A percentile compares a stretch with the other conserved stretches of the same genome.
Evolutionary conservation across 1,140 invertebrate species (phyloP).

Genomic region (Drosophila ogumai): DNA sequence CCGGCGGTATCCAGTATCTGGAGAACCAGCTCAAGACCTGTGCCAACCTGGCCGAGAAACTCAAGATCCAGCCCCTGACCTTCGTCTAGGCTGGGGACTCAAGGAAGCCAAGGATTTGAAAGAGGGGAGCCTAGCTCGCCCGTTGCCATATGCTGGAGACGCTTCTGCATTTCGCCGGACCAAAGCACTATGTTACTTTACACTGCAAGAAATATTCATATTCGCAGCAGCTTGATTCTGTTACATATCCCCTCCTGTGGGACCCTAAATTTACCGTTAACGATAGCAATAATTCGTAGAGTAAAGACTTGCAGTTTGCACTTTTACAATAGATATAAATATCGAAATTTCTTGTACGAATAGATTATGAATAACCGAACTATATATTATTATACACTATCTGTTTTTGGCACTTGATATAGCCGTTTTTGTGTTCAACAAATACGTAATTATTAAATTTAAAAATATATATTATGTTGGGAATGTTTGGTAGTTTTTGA

Average conservation of each 20-base stretch:
- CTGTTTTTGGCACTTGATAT: constrained; percentile 14
- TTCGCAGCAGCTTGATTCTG: constrained; percentile 38
- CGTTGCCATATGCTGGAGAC: constrained; percentile 32
- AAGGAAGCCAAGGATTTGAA: constrained; percentile 8
- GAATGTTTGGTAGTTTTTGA: background rate
- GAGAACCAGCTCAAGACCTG: constrained; percentile 89
- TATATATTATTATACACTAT: background rate
- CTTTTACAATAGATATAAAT: constrained; percentile 12
- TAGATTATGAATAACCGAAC: constrained; percentile 2
- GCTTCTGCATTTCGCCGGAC: constrained; percentile 67
- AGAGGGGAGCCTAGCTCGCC: constrained; percentile 22
- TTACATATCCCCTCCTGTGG: constrained; percentile 28
- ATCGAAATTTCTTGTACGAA: constrained; percentile 1
- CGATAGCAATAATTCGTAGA: constrained; percentile 3
- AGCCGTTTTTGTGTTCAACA: constrained; percentile 24
- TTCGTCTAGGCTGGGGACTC: constrained; percentile 49
- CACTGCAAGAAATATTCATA: constrained; percentile 27
- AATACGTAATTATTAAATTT: constrained; percentile 26
- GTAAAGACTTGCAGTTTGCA: constrained; percentile 37
- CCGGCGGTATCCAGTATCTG: constrained; percentile 92
- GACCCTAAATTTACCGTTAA: constrained; percentile 4
- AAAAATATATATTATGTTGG: background rate
- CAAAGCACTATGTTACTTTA: constrained; percentile 61
- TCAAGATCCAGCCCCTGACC: constrained; percentile 87
- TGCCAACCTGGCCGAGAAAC: constrained; percentile 85